phyloP scores from a whole-genome alignment of 1,140 invertebrate genomes.

The Calliopsis andreniformis region DNA sequence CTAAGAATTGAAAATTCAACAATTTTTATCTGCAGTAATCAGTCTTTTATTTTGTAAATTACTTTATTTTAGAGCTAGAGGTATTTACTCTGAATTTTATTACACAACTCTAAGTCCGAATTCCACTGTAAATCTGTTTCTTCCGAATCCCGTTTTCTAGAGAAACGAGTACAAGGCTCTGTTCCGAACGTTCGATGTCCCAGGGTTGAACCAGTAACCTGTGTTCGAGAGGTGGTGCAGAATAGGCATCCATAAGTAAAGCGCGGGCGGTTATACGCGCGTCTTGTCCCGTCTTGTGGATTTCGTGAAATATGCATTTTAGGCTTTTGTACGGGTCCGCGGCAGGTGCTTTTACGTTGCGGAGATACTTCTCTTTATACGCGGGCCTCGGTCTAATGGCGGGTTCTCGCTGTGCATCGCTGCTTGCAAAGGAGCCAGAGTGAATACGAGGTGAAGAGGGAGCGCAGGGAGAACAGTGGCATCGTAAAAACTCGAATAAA shows the following conservation, averaged over 20 bases:
- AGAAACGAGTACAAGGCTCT: not conserved
- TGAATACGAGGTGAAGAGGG: too few species aligned
- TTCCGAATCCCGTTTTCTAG: not conserved
- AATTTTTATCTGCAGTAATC: too few species aligned
- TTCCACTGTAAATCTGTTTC: too few species aligned
- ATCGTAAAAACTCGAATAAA: constrained; percentile 46
- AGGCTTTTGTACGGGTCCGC: constrained; percentile 52
- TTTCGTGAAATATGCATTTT: constrained; percentile 68
- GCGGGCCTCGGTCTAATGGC: constrained; percentile 38
- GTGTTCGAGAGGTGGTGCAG: constrained; percentile 22
- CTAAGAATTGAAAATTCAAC: too few species aligned
- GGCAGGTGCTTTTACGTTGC: constrained; percentile 48
- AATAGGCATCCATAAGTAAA: constrained; percentile 51
- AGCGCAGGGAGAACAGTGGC: not conserved
- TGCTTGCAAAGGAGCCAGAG: not conserved
- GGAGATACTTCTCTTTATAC: constrained; percentile 50
- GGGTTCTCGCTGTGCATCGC: constrained; percentile 29
- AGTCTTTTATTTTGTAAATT: too few species aligned
- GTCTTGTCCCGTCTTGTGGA: constrained; percentile 54
- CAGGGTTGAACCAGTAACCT: not conserved
- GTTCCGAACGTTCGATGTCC: not conserved
- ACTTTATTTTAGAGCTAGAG: too few species aligned
- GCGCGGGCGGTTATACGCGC: constrained; percentile 14
- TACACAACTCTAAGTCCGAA: too few species aligned
- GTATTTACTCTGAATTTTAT: too few species aligned